A percentile compares a stretch with the other conserved stretches of the same genome.
These are phyloP conservation scores for Troilus luridus DNA, from an alignment of 2,888 invertebrate genomes.

Conservation along the genomic window DNA sequence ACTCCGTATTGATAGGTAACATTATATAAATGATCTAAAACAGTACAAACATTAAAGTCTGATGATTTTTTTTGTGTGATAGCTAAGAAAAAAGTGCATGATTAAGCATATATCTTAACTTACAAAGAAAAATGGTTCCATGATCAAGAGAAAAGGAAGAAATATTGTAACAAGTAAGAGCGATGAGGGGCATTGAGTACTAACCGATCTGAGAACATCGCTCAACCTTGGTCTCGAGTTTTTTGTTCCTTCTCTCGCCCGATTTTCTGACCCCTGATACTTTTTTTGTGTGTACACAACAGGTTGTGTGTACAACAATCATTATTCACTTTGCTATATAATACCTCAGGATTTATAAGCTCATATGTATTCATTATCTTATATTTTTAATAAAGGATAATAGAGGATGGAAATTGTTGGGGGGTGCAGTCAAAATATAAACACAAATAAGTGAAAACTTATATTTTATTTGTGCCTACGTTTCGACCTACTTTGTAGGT, in stretches of 20 bases:
- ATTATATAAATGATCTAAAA: too few species aligned
- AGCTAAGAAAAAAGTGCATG: too few species aligned
- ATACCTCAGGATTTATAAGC: not conserved
- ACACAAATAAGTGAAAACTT: too few species aligned
- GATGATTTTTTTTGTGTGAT: too few species aligned
- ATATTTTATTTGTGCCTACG: too few species aligned
- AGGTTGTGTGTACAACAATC: slow-evolving; percentile 13
- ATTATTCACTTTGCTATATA: not conserved
- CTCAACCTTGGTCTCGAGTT: slow-evolving; percentile 34
- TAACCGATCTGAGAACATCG: slow-evolving; percentile 24
- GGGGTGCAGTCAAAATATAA: too few species aligned
- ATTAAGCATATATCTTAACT: not conserved
- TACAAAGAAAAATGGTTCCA: not conserved
- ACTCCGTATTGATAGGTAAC: too few species aligned
- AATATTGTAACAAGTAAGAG: slow-evolving; percentile 48
- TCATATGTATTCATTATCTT: too few species aligned
- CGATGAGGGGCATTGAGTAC: slow-evolving; percentile 12
- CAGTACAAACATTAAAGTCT: too few species aligned
- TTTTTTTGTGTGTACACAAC: slow-evolving; percentile 5
- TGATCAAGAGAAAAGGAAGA: slow-evolving; percentile 23
- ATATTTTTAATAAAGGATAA: too few species aligned
- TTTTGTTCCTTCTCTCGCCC: not conserved
- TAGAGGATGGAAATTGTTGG: too few species aligned
- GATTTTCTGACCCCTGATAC: slow-evolving; percentile 5
- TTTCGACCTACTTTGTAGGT: too few species aligned